Base-by-base conservation (phyloP, 2,113 vertebrate genomes). In the Daubentonia madagascariensis region DNA sequence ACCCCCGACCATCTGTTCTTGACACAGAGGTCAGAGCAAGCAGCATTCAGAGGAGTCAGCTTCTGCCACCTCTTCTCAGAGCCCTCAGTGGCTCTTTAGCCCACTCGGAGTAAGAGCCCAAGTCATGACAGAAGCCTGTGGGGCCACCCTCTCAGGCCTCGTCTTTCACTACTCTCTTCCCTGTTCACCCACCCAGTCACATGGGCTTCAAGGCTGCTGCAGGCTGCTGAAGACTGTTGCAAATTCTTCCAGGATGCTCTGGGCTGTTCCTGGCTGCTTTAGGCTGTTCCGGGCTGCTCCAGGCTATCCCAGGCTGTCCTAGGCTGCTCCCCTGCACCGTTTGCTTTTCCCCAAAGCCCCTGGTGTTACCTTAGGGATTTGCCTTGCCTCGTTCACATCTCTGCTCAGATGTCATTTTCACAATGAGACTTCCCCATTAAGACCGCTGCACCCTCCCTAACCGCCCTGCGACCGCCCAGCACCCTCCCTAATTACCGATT, bases 361-460 rank as follows among this genome's bases (percentile, higher is more conserved):
- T 30, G 32, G 1, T 40, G 50, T 61, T 20, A 1, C 61, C 35
- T 5, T 5, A 0, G 0, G 20, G 57, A 84, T 4, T 45, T 1
- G 0, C 37, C 37, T 84, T 13, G 28, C 37, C 17, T 57, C 35
- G 3, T 20, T 13, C 12, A 2, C 6, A 22, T 65, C 78, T 84
- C 54, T 28, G 12, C 6, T 43, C 43, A 63, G 2, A n/a, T 23
- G 32, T 16, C 12, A 12, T 25, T 45, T 50, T 48, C 48, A 50
- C 50, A 20, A 8, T 25, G 40, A 85, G 35, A 7, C 37, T 18
- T 12, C 16, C 13, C 32, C 8, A 3, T 52, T 28, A 45, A 79
- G 54, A 48, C 11, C 37, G 52, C 65, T 3, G 1, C 23, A 37
- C n/a, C n/a, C n/a, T n/a, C n/a, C n/a, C n/a, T n/a, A n/a, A n/a